Conservation (phyloP, 2,888 invertebrate genomes). For the Pocota personata region DNA sequence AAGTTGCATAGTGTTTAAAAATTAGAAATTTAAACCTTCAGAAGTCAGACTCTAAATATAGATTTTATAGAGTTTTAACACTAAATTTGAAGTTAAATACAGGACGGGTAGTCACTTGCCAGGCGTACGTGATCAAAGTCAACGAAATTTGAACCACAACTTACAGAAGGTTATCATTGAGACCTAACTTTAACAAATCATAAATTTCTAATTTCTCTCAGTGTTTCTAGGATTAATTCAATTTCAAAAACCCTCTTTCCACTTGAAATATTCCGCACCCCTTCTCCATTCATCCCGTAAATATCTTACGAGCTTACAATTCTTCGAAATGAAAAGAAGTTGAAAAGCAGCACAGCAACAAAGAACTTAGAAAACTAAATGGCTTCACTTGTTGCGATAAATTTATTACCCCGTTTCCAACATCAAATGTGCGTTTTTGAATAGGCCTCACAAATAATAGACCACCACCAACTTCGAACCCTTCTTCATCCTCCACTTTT, state of each 20-base stretch:
- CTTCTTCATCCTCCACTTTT: constrained; percentile 1
- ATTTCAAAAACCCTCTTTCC: not conserved
- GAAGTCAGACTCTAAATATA: no score
- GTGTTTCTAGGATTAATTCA: not conserved
- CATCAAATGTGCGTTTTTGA: constrained; percentile 37
- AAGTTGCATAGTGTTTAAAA: no score
- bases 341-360: not conserved
- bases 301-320: not conserved
- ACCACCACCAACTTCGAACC: not conserved
- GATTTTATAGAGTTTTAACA: no score
- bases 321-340: not conserved
- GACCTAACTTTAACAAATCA: not conserved
- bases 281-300: not conserved
- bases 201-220: not conserved
- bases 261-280: not conserved
- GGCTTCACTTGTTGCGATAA: constrained; percentile 50
- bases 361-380: constrained; percentile 18
- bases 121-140: no score
- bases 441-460: constrained; percentile 11
- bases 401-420: constrained; percentile 14
- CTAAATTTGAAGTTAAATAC: no score
- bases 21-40: no score
- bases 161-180: no score
- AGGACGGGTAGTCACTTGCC: no score
- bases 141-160: no score